These are phyloP conservation scores for Bellardia bayeri DNA, from an alignment of 2,888 invertebrate genomes.

Conservation along the genomic window DNA sequence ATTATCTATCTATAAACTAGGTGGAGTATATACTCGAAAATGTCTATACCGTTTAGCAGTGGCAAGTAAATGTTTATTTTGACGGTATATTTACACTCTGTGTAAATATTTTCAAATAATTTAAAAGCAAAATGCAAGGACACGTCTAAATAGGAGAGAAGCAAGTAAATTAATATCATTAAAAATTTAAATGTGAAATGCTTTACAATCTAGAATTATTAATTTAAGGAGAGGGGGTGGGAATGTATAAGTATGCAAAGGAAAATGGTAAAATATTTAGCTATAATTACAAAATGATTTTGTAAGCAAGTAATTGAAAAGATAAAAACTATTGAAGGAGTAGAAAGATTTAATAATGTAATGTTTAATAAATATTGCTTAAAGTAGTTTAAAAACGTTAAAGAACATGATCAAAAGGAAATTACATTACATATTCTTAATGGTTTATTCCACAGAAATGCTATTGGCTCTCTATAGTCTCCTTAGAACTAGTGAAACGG, in stretches of 20 bases:
- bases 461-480: no score
- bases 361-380: no score
- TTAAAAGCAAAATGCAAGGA: not conserved
- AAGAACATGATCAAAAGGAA: no score
- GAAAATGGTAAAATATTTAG: not conserved
- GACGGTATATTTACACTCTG: not conserved
- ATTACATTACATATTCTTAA: no score
- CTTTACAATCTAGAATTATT: not conserved
- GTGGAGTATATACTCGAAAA: slow-evolving; percentile 19
- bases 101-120: slow-evolving; percentile 30
- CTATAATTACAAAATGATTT: not conserved
- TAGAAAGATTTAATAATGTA: no score
- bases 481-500: no score
- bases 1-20: slow-evolving; percentile 2
- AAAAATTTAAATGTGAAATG: slow-evolving; percentile 1
- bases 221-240: not conserved
- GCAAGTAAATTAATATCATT: not conserved
- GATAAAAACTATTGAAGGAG: no score
- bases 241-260: no score
- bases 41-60: slow-evolving; percentile 5
- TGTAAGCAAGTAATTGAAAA: not conserved
- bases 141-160: not conserved
- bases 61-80: slow-evolving; percentile 38
- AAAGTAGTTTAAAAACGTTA: no score
- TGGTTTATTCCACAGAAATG: no score